A percentile compares a stretch with the other conserved stretches of the same genome.
Conservation (phyloP, 2,797 vertebrate genomes). For the Cyprinodon diabolis region DNA sequence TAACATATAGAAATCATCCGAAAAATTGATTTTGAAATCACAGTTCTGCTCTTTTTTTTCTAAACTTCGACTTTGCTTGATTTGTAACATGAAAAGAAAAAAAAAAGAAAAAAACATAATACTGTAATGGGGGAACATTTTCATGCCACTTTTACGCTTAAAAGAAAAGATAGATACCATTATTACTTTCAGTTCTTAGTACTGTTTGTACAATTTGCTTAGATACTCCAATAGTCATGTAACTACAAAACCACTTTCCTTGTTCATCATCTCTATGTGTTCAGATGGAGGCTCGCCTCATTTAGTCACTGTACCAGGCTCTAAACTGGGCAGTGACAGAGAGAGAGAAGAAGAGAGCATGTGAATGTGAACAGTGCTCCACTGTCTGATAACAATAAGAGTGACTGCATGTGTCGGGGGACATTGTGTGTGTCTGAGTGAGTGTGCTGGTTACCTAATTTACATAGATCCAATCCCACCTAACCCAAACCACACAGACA, state of each 20-base stretch:
- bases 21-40: too few relatives aligned
- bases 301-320: slow-evolving; percentile 61
- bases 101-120: not conserved
- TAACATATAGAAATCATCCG: too few relatives aligned
- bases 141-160: slow-evolving; percentile 33
- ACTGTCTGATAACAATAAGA: slow-evolving; percentile 74
- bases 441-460: slow-evolving; percentile 53
- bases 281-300: slow-evolving; percentile 49
- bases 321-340: slow-evolving; percentile 39
- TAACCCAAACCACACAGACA: slow-evolving; percentile 42
- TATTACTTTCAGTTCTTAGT: slow-evolving; percentile 17
- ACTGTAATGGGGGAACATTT: not conserved
- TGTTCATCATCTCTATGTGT: slow-evolving; percentile 32
- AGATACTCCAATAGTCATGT: slow-evolving; percentile 25
- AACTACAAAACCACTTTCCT: slow-evolving; percentile 1
- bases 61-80: not conserved
- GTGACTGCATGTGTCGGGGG: slow-evolving; percentile 60
- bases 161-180: slow-evolving; percentile 40
- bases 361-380: slow-evolving; percentile 66
- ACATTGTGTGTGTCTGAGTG: slow-evolving; percentile 47
- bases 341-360: slow-evolving; percentile 31
- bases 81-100: not conserved
- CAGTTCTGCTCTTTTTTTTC: too few relatives aligned
- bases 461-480: slow-evolving; percentile 77
- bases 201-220: slow-evolving; percentile 40